Conservation (phyloP, 53 echinoderm and acorn worm species). For the Echinarachnius parma region DNA sequence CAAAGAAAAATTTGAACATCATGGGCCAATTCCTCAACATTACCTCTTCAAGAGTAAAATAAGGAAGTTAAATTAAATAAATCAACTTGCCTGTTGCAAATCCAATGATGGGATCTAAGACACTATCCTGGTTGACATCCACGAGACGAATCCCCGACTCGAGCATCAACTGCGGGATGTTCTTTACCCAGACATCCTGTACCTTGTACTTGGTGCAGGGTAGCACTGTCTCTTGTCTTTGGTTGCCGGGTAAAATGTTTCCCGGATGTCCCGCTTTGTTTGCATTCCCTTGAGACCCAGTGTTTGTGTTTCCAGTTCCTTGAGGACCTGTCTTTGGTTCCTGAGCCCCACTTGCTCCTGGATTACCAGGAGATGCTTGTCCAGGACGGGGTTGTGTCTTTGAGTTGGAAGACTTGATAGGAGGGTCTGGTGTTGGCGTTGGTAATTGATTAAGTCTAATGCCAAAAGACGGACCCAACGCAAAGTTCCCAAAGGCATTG, state of each 20-base stretch:
- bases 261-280: neutral
- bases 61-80: no score
- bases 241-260: no score
- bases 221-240: constrained; percentile 30
- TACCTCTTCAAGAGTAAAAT: no score
- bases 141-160: constrained; percentile 79
- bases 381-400: neutral
- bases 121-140: constrained; percentile 81
- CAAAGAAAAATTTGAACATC: no score
- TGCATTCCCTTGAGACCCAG: neutral
- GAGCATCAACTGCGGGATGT: constrained; percentile 74
- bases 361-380: neutral
- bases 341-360: neutral
- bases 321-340: neutral
- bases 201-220: constrained; percentile 76
- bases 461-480: constrained; percentile 18
- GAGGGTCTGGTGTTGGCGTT: neutral
- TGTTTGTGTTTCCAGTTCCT: no score
- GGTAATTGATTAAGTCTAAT: neutral
- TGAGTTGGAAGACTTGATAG: constrained; percentile 1
- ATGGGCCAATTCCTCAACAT: no score
- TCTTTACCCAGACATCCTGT: constrained; percentile 81
- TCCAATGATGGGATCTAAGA: constrained; percentile 76
- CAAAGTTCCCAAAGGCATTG: constrained; percentile 23
- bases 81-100: constrained; percentile 85